phyloP scores from a whole-genome alignment of 2,797 vertebrate species.

The Coranthus polyacanthus region DNA sequence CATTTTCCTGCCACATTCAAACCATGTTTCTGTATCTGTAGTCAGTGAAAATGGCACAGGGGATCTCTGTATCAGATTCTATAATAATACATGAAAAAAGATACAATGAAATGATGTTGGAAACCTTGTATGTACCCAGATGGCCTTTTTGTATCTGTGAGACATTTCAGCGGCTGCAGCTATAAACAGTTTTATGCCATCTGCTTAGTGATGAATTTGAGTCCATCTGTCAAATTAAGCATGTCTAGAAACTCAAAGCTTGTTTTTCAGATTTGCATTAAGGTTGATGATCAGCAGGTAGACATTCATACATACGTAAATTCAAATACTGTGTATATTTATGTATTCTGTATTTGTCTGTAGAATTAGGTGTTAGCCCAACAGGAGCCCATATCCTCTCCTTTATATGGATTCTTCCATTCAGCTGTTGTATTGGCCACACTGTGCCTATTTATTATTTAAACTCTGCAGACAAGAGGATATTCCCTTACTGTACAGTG shows the following conservation, averaged over 20 bases:
- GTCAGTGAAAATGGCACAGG: slow-evolving; percentile 8
- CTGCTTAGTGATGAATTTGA: slow-evolving; percentile 68
- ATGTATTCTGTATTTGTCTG: neutral
- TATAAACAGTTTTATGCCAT: slow-evolving; percentile 73
- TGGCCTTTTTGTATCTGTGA: slow-evolving; percentile 69
- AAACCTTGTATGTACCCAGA: slow-evolving; percentile 64
- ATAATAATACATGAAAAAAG: slow-evolving; percentile 51
- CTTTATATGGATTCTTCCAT: slow-evolving; percentile 44
- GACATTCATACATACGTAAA: slow-evolving; percentile 24
- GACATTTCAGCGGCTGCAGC: slow-evolving; percentile 61
- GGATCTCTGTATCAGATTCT: slow-evolving; percentile 22
- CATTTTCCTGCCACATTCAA: slow-evolving; percentile 9
- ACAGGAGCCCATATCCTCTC: slow-evolving; percentile 19
- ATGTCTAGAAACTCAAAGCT: slow-evolving; percentile 38
- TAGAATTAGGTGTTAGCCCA: slow-evolving; percentile 18
- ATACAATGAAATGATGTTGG: slow-evolving; percentile 51
- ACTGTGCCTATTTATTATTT: slow-evolving; percentile 63
- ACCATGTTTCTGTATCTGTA: slow-evolving; percentile 1
- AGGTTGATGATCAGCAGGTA: slow-evolving; percentile 25
- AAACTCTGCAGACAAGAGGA: slow-evolving; percentile 45
- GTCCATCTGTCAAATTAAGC: slow-evolving; percentile 69
- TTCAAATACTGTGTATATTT: slow-evolving; percentile 10
- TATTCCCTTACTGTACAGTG: slow-evolving; percentile 42
- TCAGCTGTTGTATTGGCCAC: slow-evolving; percentile 17
- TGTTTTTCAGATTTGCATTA: slow-evolving; percentile 33